Percentiles rank a stretch among this genome's conserved stretches.
These are phyloP conservation scores for Brachynemurus nebulosus DNA, from an alignment of 2,888 invertebrate genomes.

Conservation along the genomic window DNA sequence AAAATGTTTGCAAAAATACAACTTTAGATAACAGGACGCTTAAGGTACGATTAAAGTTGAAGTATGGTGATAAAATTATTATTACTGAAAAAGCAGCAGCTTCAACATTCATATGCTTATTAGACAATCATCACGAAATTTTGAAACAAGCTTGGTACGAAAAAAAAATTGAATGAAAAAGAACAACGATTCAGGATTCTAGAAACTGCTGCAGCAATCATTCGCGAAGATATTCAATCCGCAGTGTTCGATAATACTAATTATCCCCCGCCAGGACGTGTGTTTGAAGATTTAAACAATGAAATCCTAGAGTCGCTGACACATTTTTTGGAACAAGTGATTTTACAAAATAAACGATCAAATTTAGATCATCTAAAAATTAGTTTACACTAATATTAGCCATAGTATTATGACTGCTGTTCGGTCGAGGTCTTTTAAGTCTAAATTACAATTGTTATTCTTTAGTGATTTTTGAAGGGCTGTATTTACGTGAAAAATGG, in stretches of 20 bases:
- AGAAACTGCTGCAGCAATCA: conserved; percentile 15
- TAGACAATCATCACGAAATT: conserved; percentile 14
- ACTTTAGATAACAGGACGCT: conserved; percentile 22
- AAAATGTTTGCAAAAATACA: conserved; percentile 19
- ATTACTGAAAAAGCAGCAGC: conserved; percentile 20
- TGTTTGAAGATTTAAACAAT: conserved; percentile 23
- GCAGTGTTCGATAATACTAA: conserved; percentile 16
- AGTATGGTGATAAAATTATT: conserved; percentile 24
- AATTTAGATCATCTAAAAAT: conserved; percentile 3
- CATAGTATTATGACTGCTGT: conserved; percentile 2
- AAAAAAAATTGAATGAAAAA: too few species aligned
- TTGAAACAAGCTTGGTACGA: conserved; percentile 20
- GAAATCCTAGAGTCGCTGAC: conserved; percentile 22
- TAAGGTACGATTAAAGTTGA: conserved; percentile 22
- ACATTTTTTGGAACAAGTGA: conserved; percentile 21
- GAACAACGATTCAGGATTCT: conserved; percentile 20
- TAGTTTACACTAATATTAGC: not conserved
- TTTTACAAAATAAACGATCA: conserved; percentile 22
- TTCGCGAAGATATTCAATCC: conserved; percentile 15
- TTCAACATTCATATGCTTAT: conserved; percentile 11
- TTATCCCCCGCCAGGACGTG: conserved; percentile 21
- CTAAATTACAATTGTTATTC: conserved; percentile 2
- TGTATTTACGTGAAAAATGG: too few species aligned
- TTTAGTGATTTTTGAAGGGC: too few species aligned
- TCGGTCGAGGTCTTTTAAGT: conserved; percentile 11